These are phyloP conservation scores for Drosophila ananassae DNA, from an alignment of 1,140 invertebrate species.

Conservation along the genomic window DNA sequence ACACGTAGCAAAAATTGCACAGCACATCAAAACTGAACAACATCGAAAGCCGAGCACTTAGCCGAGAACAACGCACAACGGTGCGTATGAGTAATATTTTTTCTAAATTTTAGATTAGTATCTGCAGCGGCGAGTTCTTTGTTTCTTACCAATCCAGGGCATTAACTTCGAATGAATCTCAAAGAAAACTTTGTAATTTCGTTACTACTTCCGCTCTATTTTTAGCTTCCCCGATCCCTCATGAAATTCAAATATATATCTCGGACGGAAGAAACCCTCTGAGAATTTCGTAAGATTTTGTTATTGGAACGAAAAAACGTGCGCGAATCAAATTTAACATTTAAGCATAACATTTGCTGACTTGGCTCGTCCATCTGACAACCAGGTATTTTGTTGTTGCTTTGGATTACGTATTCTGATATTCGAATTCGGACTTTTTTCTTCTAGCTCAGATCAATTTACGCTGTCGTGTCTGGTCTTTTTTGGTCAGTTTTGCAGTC, in stretches of 20 bases:
- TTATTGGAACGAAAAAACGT: conserved; percentile 17
- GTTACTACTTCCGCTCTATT: conserved; percentile 50
- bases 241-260: conserved; percentile 36
- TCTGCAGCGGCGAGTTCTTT: conserved; percentile 4
- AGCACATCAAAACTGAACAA: conserved; percentile 11
- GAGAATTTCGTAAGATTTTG: conserved; percentile 20
- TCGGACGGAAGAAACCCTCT: conserved; percentile 3
- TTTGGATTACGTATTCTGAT: conserved; percentile 25
- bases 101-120: conserved; percentile 49
- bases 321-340: conserved; percentile 25
- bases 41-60: conserved; percentile 29
- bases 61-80: conserved; percentile 52
- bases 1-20: conserved; percentile 11
- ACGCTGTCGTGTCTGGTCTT: conserved; percentile 10
- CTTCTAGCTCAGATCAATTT: conserved; percentile 30
- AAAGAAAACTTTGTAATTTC: conserved; percentile 19
- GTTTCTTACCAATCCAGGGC: conserved; percentile 55
- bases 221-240: neutral
- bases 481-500: conserved; percentile 16
- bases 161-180: conserved; percentile 33
- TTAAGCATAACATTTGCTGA: conserved; percentile 27
- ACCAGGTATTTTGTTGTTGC: conserved; percentile 25
- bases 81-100: conserved; percentile 66
- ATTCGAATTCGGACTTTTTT: conserved; percentile 25
- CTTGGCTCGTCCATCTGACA: conserved; percentile 12